These are phyloP conservation scores for Dreissena rostriformis DNA, from an alignment of 1,140 invertebrate species.

Conservation along the genomic window DNA sequence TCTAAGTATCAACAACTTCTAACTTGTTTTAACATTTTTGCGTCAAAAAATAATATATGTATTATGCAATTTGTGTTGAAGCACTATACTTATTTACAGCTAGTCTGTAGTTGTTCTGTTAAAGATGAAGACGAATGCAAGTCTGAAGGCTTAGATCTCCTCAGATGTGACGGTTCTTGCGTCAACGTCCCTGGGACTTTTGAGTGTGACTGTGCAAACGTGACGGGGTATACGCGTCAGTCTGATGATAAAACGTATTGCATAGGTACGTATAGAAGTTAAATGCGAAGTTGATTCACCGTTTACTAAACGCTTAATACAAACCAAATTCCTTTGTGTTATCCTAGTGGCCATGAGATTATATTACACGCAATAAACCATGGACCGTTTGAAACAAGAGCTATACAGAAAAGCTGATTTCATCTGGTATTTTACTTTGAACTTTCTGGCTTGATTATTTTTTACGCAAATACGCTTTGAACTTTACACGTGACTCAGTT, in stretches of 20 bases:
- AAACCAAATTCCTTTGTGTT: not conserved
- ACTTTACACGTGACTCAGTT: too few species aligned
- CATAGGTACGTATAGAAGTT: slow-evolving; percentile 52
- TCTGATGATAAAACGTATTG: slow-evolving; percentile 54
- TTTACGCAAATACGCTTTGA: too few species aligned
- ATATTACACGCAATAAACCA: not conserved
- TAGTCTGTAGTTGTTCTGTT: not conserved
- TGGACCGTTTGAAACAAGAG: not conserved
- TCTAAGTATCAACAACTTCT: too few species aligned
- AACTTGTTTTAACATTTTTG: not conserved
- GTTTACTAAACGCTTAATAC: not conserved
- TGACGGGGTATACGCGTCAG: slow-evolving; percentile 55
- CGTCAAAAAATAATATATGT: too few species aligned
- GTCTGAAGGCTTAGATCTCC: slow-evolving; percentile 37
- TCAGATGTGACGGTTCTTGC: slow-evolving; percentile 64
- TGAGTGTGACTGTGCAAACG: slow-evolving; percentile 66
- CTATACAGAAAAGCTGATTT: not conserved
- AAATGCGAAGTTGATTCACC: not conserved
- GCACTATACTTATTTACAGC: not conserved
- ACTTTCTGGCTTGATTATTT: not conserved
- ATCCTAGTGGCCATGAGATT: not conserved
- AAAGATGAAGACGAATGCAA: slow-evolving; percentile 68
- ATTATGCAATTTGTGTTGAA: too few species aligned
- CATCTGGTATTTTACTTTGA: not conserved
- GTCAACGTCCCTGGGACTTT: slow-evolving; percentile 67